phyloP scores from a whole-genome alignment of 2,797 vertebrate genomes.

The Anomalospiza imberbis region DNA sequence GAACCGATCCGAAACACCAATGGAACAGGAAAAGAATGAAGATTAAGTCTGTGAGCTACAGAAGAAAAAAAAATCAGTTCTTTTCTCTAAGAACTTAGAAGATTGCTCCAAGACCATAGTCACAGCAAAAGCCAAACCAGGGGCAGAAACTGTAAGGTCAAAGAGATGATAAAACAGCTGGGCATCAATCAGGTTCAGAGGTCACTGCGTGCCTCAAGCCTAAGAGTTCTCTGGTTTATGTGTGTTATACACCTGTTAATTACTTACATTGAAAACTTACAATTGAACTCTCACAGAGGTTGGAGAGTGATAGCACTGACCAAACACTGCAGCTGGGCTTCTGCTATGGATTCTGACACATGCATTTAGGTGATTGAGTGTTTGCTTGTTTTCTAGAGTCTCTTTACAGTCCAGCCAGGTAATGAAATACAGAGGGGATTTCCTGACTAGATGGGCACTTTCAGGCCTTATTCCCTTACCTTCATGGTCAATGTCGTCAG shows the following conservation, averaged over 20 bases:
- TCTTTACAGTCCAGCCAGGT: not conserved
- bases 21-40: not conserved
- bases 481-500: slow-evolving; percentile 86
- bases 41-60: not conserved
- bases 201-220: not conserved
- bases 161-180: not conserved
- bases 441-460: not conserved
- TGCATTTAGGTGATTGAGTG: not conserved
- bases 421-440: not conserved
- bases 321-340: not conserved
- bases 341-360: not conserved
- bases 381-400: not conserved
- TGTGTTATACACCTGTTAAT: not conserved
- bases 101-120: not conserved
- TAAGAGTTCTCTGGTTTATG: not conserved
- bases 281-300: not conserved
- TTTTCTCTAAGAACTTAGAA: not conserved
- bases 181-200: not conserved
- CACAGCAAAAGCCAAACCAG: not conserved
- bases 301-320: not conserved
- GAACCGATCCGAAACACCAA: not conserved
- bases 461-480: slow-evolving; percentile 70
- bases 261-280: not conserved
- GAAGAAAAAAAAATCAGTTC: not conserved
- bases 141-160: not conserved